Base-by-base conservation (phyloP, 1,140 invertebrate species). In the Zaprionus camerounensis region DNA sequence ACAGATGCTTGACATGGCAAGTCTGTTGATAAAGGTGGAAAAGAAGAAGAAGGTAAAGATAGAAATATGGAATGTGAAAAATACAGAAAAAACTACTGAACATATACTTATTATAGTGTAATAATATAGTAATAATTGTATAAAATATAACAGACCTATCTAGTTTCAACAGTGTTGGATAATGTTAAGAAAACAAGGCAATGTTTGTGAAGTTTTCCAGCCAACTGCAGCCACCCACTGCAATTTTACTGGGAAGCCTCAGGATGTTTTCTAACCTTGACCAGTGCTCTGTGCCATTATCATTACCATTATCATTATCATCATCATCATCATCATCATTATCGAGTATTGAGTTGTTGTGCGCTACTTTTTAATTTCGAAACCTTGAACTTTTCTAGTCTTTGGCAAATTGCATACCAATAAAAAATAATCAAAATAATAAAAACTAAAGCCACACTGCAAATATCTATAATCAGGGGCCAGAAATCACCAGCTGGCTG, bases 361-460 rank as follows among this genome's bases (percentile, higher is more conserved):
- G 81, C 67, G 85, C 85, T 79, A 88, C 84, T 88, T 88, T 90
- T 88, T 88, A 88, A 88, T 84, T 88, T 84, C 49, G 66, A 64
- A 90, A 84, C 84, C 84, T 88, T 88, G 84, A 88, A 88, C 85
- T 88, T 84, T 87, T 86, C 73, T 46, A 57, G 71, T 49, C 44
- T 49, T 67, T 70, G 63, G 57, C 78, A 87, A 87, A 87, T 87
- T 83, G 84, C 78, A 81, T 70, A 74, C 65, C 66, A 76, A 66
- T 73, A 80, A 83, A 87, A 84, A 70, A 78, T 66, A 88, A 83
- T 87, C 80, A 75, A 82, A 74, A 80, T 81, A 71, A 65, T 75
- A 82, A 82, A 82, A 73, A 76, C 72, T 73, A 82, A 82, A 78
- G 73, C 44, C 78, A 71, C 62, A 55, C 46, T 80, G 83, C 77